phyloP scores from a whole-genome alignment of 2,113 vertebrate species.

The Chionodraco myersi region DNA sequence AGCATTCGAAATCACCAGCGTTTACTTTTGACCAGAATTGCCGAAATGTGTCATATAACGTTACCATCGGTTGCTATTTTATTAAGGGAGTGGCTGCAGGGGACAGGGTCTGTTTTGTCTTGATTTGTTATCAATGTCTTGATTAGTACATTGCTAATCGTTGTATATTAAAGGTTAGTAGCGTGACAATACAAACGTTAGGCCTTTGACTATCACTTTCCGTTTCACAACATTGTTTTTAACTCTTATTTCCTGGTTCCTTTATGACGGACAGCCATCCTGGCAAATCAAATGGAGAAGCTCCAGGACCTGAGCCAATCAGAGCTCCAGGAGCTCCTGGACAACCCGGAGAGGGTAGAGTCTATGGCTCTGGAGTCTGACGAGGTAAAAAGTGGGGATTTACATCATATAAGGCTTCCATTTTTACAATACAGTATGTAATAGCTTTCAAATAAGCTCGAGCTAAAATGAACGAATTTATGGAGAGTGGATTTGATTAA shows the following conservation, averaged over 20 bases:
- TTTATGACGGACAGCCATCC: conserved; percentile 72
- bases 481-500: neutral
- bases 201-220: conserved; percentile 28
- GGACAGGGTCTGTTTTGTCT: neutral
- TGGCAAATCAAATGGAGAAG: conserved; percentile 87
- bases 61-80: neutral
- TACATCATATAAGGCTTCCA: conserved; percentile 6
- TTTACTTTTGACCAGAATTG: neutral
- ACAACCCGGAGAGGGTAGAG: conserved; percentile 81
- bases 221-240: conserved; percentile 52
- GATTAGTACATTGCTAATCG: neutral
- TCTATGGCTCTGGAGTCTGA: conserved; percentile 85
- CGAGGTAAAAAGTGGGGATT: conserved; percentile 74
- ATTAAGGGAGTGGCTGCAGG: neutral
- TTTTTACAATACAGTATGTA: neutral
- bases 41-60: neutral
- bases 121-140: neutral
- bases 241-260: conserved; percentile 58
- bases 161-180: neutral
- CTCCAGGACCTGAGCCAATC: conserved; percentile 85
- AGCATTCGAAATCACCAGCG: neutral
- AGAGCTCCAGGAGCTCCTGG: conserved; percentile 85
- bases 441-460: neutral
- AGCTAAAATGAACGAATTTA: neutral
- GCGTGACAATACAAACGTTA: neutral